Base-by-base conservation (phyloP, 2,888 invertebrate species). In the Netelia fuscicornis region DNA sequence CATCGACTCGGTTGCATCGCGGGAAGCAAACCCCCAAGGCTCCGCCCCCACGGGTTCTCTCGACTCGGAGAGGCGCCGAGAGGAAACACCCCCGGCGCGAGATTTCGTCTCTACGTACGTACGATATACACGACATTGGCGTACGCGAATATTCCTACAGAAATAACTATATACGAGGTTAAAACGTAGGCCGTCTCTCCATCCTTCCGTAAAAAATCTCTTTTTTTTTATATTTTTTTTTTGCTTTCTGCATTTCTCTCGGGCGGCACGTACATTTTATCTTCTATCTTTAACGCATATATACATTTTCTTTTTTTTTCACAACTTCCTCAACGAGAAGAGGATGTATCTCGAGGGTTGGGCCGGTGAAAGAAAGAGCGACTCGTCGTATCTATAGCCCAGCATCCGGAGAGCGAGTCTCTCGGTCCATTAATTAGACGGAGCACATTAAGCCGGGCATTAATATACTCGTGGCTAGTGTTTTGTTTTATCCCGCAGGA, bases 401-500 rank as follows among this genome's bases (percentile, higher is more conserved):
- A 89, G 89, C 89, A 89, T 91, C 91, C 91, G 91, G 92, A 71
- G 42, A 58, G 48, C 56, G 37, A 13, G 58, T 56, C 65, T 58
- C 42, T 89, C 91, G 92, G 93, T 93, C 93, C 93, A 93, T 93
- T 93, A 93, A 93, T 93, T 93, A 93, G 93, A 91, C 89, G 91
- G 88, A 90, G 92, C 91, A 90, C 93, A 93, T 93, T 93, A 93
- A 93, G 92, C 93, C 91, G 83, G 89, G 92, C 93, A 93, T 93
- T 93, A 93, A 93, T 93, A 93, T 92, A 93, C 93, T 93, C 93
- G 90, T 89, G 90, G 90, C 91, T 90, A 90, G 91, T 93, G 93
- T 93, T 93, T 93, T 93, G 93, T 93, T 93, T 93, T 93, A 93
- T 92, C 92, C 93, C 90, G 90, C 92, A 93, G 93, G 93, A 92